Conservation (phyloP, 2,797 vertebrate genomes). For the Oceanodroma leucorhoa region DNA sequence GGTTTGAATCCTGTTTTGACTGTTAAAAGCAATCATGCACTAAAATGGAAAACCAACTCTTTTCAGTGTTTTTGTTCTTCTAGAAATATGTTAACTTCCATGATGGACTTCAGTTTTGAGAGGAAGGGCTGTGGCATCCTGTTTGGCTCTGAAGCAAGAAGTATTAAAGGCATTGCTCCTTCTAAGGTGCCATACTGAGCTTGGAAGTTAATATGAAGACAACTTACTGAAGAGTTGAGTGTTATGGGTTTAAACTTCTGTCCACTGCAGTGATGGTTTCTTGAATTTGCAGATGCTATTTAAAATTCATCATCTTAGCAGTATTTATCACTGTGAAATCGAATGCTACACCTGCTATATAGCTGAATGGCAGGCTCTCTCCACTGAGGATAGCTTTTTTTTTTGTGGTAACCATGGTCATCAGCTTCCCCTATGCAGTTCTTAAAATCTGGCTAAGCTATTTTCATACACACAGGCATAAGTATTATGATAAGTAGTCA, state of each 20-base stretch:
- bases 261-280: neutral
- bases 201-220: neutral
- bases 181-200: neutral
- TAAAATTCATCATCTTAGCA: neutral
- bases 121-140: neutral
- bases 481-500: neutral
- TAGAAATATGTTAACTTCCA: neutral
- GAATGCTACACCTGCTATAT: fast-evolving
- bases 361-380: neutral
- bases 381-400: neutral
- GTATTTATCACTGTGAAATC: neutral
- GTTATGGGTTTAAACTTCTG: neutral
- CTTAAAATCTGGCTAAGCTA: neutral
- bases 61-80: neutral
- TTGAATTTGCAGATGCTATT: neutral
- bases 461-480: neutral
- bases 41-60: neutral
- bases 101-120: neutral
- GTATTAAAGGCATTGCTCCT: neutral
- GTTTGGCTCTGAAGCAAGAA: neutral
- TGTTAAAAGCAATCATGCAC: neutral
- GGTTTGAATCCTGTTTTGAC: neutral
- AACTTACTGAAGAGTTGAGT: neutral
- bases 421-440: neutral
- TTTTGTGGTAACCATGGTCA: neutral